Conservation (phyloP, 1,140 invertebrate species). For the Choristoneura fumiferana region DNA sequence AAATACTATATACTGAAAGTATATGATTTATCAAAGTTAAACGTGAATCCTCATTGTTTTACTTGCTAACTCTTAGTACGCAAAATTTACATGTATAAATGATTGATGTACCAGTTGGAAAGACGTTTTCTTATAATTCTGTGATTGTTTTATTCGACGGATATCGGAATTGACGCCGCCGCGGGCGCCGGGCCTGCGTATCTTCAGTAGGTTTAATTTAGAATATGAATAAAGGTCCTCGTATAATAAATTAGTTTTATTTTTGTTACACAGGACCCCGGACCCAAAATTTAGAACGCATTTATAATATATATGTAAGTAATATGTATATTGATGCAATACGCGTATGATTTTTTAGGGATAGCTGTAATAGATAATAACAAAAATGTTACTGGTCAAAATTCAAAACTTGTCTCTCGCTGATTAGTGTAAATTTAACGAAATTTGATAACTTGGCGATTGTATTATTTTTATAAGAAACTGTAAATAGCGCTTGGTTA, state of each 20-base stretch:
- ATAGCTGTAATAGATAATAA: constrained; percentile 5
- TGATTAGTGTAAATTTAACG: background rate
- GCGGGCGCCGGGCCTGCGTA: background rate
- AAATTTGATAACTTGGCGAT: background rate
- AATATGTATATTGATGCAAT: constrained; percentile 13
- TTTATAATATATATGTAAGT: constrained; percentile 18
- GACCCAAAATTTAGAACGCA: constrained; percentile 10
- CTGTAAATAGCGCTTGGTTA: constrained; percentile 4
- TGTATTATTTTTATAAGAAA: constrained; percentile 16
- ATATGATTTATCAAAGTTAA: constrained; percentile 7
- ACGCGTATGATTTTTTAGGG: background rate
- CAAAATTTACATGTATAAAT: constrained; percentile 15
- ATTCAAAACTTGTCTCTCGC: background rate
- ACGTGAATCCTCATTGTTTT: constrained; percentile 1
- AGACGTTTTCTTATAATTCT: constrained; percentile 16
- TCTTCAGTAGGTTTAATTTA: constrained; percentile 15
- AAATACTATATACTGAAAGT: constrained; percentile 1
- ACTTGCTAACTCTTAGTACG: background rate
- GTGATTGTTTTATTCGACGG: constrained; percentile 17
- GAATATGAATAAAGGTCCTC: constrained; percentile 18
- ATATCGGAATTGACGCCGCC: too few species aligned
- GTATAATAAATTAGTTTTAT: constrained; percentile 20
- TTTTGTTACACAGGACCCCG: constrained; percentile 18
- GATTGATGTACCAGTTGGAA: constrained; percentile 8
- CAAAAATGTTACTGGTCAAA: constrained; percentile 1